Evolutionary conservation across 1,140 invertebrate species (phyloP), one percentile per base, ranked within the genome.

Genomic region (Elymnias hypermnestra): DNA sequence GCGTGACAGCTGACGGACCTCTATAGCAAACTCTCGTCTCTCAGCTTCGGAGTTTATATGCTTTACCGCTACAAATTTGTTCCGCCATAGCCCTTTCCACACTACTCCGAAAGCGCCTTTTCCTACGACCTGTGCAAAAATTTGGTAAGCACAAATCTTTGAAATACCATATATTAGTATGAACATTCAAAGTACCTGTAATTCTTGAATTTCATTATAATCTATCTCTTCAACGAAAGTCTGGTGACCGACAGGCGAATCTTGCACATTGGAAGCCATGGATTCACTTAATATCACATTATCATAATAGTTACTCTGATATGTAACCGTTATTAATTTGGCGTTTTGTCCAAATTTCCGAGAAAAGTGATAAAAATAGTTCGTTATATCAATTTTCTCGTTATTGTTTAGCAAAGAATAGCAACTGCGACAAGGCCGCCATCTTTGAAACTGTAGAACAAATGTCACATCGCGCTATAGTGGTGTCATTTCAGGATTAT

Each of bases 31-130:
- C 37, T 94, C 92, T 67, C 94, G 91, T 66, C 90, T 93, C 77
- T 98, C 96, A 49, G 92, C 91, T 76, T 97, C 95, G 25, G 94
- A 93, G 71, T 95, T 94, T 57, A 98, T 97, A 57, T 94, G 90
- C 87, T 98, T 98, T 19, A 98, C 93, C 26, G 97, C 97, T 15
- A 98, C 97, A 78, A 91, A 91, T 71, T 90, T 92, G 22, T 91
- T 90, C 72, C 91, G 88, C 96, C 96, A 98, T 83, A 88, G 87
- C 61, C 94, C 97, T 87, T 94, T 95, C 86, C 92, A 94, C 9
- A 99, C 97, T 46, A 96, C 94, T 48, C 97, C 97, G 88, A 97
- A 99, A 14, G 97, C 95, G n/a, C 97, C 97, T 89, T 96, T 95
- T 12, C 97, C 97, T 47, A 98, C 92, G 72, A 94, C 89, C 94